Base-by-base conservation (phyloP, 2,888 invertebrate genomes). In the Campoletis raptor region DNA sequence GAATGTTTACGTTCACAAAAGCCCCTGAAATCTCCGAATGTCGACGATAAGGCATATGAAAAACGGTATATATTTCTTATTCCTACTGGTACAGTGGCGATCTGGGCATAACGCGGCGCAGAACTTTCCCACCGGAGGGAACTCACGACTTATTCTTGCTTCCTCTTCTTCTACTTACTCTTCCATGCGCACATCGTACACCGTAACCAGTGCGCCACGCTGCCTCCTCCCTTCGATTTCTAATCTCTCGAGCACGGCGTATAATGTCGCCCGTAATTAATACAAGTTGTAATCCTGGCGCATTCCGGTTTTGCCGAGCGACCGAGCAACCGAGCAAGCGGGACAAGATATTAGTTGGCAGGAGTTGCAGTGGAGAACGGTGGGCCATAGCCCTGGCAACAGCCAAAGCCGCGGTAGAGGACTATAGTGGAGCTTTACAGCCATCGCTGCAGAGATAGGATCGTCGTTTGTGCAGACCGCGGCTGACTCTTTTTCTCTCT, bases 191-290 rank as follows among this genome's bases (percentile, higher is more conserved):
- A 77, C 37, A 24, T 5, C 42, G 61, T 76, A 42, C 70, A 69
- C 45, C 52, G 69, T 69, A 73, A 76, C 45, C 83, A 70, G 66
- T 77, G 85, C 85, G 79, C 83, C 88, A 81, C 87, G 74, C 73
- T 83, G 87, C 90, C 89, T 82, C 87, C 88, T 87, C 84, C 89
- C 91, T 93, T 93, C 93, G 94, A 94, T 94, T 94, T 93, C 93
- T 93, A 94, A 94, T 94, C 94, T 93, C 89, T 83, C 87, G 88
- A 89, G 91, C 88, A 91, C 90, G 89, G 91, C 90, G 90, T 93
- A 88, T 88, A 91, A 94, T 93, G 94, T 94, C 93, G 92, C 90
- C 90, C 92, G 93, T 94, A 94, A 94, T 94, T 94, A 94, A 94
- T 94, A 94, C 94, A 93, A 94, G 92, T 93, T 93, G 93, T 92